Percentiles rank a stretch among this genome's conserved stretches.
These are phyloP conservation scores for Eueides isabella DNA, from an alignment of 1,140 invertebrate genomes.

Conservation along the genomic window DNA sequence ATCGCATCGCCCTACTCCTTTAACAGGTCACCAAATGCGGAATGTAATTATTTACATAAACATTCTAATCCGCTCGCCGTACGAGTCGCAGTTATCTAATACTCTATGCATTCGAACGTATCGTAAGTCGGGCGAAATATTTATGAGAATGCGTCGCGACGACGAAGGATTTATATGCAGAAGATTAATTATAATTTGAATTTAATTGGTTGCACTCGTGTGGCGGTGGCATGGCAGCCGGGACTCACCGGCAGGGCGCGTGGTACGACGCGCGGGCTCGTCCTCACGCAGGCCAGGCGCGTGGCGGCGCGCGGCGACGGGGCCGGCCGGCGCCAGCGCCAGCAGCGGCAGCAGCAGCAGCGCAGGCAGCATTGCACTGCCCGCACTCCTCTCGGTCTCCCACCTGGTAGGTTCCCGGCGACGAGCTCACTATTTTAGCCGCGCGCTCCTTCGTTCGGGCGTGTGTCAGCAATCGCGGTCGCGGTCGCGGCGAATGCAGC, in stretches of 20 bases:
- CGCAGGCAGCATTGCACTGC: constrained; percentile 62
- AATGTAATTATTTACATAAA: constrained; percentile 69
- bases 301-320: constrained; percentile 63
- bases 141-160: constrained; percentile 24
- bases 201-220: constrained; percentile 21
- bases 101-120: constrained; percentile 16
- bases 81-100: constrained; percentile 29
- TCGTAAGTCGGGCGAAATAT: constrained; percentile 23
- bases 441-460: constrained; percentile 54
- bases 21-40: constrained; percentile 47
- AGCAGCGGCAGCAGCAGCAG: constrained; percentile 63
- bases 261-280: constrained; percentile 72
- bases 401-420: constrained; percentile 59
- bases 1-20: constrained; percentile 46
- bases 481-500: constrained; percentile 54
- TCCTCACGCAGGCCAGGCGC: constrained; percentile 73
- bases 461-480: constrained; percentile 46
- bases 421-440: constrained; percentile 75
- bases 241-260: constrained; percentile 71
- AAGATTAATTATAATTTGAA: constrained; percentile 31
- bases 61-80: constrained; percentile 47
- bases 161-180: constrained; percentile 33
- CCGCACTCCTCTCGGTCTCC: constrained; percentile 54
- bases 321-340: constrained; percentile 56
- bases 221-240: background rate